Conservation (phyloP, 2,113 vertebrate species). For the Micronycteris hirsuta region DNA sequence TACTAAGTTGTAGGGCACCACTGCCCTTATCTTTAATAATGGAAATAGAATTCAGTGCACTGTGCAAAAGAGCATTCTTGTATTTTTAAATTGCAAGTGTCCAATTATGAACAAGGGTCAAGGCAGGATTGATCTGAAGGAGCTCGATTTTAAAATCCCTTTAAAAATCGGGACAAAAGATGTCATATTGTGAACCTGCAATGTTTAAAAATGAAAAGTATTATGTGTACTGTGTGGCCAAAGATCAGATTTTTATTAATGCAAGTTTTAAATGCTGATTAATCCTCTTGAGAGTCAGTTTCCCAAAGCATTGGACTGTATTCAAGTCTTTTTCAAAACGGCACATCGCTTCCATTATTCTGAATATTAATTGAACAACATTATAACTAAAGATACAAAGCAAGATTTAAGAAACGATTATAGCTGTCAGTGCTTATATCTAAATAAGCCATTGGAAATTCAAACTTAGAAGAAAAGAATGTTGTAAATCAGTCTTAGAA, state of each 20-base stretch:
- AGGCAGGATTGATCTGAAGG: conserved; percentile 77
- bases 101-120: conserved; percentile 67
- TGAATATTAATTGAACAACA: conserved; percentile 87
- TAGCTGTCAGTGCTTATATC: conserved; percentile 83
- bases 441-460: conserved; percentile 84
- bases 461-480: conserved; percentile 59
- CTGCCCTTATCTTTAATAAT: conserved; percentile 40
- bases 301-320: conserved; percentile 86
- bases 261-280: conserved; percentile 90
- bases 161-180: conserved; percentile 81
- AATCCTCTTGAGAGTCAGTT: conserved; percentile 87
- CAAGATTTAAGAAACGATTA: conserved; percentile 85
- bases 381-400: conserved; percentile 85
- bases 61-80: conserved; percentile 46
- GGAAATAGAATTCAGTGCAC: conserved; percentile 39
- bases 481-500: conserved; percentile 60
- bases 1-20: neutral
- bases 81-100: conserved; percentile 61
- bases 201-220: conserved; percentile 83
- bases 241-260: conserved; percentile 89
- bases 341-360: conserved; percentile 85
- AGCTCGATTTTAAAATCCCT: conserved; percentile 81
- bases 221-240: conserved; percentile 75
- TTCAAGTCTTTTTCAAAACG: conserved; percentile 85
- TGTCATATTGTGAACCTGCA: conserved; percentile 80